Evolutionary conservation across 2,888 invertebrate genomes (phyloP), one percentile per base, ranked within the genome.

Genomic region (Ochropacha duplaris): DNA sequence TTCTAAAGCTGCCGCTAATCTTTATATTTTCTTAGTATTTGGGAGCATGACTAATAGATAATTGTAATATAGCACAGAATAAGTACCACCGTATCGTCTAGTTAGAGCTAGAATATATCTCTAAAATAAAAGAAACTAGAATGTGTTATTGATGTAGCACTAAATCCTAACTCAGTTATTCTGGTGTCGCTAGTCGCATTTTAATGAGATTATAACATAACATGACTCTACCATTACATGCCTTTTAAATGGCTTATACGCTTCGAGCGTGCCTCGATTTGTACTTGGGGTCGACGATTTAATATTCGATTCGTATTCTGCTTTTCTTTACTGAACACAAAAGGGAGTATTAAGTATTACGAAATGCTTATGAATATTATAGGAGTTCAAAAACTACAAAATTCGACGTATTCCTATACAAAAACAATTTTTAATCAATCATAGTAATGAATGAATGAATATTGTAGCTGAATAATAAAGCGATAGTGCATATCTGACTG

Each of bases 121-220:
- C 2, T 44, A 6, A 9, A 44, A 44, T n/a, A 36, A 36, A 36
- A n/a, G 1, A 4, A 36, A 36, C 36, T 36, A 5, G 36, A 63
- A 64, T 57, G 60, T 59, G 56, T 22, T 51, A 59, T 54, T 54
- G 59, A 62, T 22, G 50, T 49, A 52, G 22, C 24, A 57, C 54
- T 51, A 19, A 24, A 54, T 26, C 22, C 56, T 31, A 60, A 55
- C 51, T 58, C 56, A 52, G 52, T 52, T 52, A 52, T 52, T 52
- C 34, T 31, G 31, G 52, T 50, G 57, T 57, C 52, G 58, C 49
- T 39, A 52, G 55, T 44, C 58, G 57, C 59, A 62, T 64, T 67
- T 58, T 57, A 67, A 69, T 57, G 54, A 54, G 56, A 55, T 59
- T 56, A 52, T 60, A 62, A 59, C 57, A 60, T 72, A 57, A 63